Base-by-base conservation (phyloP, 1,140 invertebrate genomes). In the Phymorhynchus buccinoides region DNA sequence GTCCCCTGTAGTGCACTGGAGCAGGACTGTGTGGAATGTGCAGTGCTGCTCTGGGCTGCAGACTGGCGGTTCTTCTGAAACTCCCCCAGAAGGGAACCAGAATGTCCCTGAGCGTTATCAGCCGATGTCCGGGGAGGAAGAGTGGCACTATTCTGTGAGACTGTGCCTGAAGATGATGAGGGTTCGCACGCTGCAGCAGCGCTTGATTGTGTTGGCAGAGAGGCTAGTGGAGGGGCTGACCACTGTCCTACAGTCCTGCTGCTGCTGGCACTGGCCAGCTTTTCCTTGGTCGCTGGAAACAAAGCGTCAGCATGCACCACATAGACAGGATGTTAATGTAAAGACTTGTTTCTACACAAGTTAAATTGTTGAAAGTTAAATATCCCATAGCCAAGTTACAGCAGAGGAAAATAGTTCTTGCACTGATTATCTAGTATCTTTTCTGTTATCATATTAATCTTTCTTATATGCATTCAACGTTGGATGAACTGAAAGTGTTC, bases 241-340 rank as follows among this genome's bases (percentile, higher is more conserved):
- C 62, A 68, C 62, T 83, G 81, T 18, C 62, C 77, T 22, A 79
- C 12, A 30, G 1, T 79, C 22, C 35, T 52, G 44, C 77, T n/a
- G 56, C 37, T 37, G 56, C 80, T 18, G 35, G 22, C n/a, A 22
- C n/a, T 39, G 30, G 14, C 16, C 22, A 27, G 37, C 41, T 83
- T 83, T 14, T 71, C 81, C 4, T n/a, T 30, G 27, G 81, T 7
- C n/a, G 14, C 81, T 83, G 81, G 27, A 42, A 83, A 44, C 1
- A 80, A 39, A 52, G n/a, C 68, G 37, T 12, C 35, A 35, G 30
- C 7, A 6, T 71, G 4, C 1, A 18, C 37, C 68, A 71, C 48
- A 52, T 52, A n/a, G 30, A n/a, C 7, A 71, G 30, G 7, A 71
- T 32, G 30, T 7, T 18, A n/a, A 14, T 71, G 1, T 39, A 7